A percentile compares a stretch with the other conserved stretches of the same genome.
These are phyloP conservation scores for Polietes domitor DNA, from an alignment of 2,888 invertebrate genomes.

Conservation along the genomic window DNA sequence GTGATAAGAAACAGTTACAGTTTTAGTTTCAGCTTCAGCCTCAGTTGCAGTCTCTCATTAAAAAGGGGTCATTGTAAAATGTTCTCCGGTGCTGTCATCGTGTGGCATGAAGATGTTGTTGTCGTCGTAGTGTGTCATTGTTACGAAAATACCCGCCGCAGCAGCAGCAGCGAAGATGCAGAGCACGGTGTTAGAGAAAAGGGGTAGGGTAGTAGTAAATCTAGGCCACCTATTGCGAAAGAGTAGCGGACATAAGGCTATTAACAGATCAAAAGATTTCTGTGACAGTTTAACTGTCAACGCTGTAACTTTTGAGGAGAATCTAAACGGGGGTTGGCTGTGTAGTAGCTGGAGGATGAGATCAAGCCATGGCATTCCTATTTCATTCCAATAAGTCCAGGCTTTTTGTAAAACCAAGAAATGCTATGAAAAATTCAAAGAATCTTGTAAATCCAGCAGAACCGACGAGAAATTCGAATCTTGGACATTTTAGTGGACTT, in stretches of 20 bases:
- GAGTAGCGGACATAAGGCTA: background rate
- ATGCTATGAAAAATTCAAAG: no score
- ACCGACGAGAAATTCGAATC: no score
- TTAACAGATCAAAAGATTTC: background rate
- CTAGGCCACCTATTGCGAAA: background rate
- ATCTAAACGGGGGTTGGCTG: no score
- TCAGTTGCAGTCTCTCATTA: background rate
- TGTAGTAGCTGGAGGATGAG: no score
- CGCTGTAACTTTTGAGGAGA: no score
- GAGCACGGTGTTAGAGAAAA: background rate
- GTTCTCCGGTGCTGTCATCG: background rate
- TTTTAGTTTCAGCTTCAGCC: no score
- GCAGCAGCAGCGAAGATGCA: background rate
- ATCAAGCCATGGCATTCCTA: no score
- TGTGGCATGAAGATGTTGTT: background rate
- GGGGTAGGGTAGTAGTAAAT: background rate
- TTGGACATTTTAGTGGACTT: no score
- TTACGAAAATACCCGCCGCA: background rate
- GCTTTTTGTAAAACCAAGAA: no score
- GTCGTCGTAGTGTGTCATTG: background rate
- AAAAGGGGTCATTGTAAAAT: conserved; percentile 1
- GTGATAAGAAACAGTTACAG: background rate
- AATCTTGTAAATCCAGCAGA: no score
- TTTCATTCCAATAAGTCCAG: no score
- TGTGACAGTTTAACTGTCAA: no score